Evolutionary conservation across 2,888 invertebrate genomes (phyloP).

Genomic region (Dasysyrphus tricinctus): DNA sequence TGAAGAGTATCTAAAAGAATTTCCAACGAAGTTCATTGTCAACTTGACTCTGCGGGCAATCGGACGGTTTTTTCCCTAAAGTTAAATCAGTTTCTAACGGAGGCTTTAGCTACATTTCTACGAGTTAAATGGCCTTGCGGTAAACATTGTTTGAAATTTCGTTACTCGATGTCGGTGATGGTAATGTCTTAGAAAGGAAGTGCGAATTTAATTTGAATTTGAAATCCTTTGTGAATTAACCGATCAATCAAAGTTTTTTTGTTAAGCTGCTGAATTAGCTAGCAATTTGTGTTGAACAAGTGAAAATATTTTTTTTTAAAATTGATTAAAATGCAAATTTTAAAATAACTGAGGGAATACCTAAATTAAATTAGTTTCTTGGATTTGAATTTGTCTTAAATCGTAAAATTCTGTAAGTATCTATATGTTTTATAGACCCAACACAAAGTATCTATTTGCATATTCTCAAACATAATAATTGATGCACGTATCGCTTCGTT

Average conservation of each 20-base stretch:
- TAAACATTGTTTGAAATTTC: conserved; percentile 5
- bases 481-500: conserved; percentile 17
- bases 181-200: conserved; percentile 2
- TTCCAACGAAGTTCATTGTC: conserved; percentile 73
- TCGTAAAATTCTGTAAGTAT: conserved; percentile 5
- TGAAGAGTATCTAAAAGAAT: conserved; percentile 68
- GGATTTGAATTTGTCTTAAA: background rate
- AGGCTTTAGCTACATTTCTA: background rate
- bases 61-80: conserved; percentile 55
- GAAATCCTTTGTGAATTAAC: conserved; percentile 9
- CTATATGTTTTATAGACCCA: background rate
- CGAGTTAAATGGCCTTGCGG: conserved; percentile 11
- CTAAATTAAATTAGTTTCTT: background rate
- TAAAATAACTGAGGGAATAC: conserved; percentile 4
- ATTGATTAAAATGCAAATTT: conserved; percentile 14
- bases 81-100: background rate
- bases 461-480: conserved; percentile 23
- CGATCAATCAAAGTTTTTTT: conserved; percentile 1
- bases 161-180: conserved; percentile 9
- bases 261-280: background rate
- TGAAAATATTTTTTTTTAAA: background rate
- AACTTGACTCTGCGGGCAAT: conserved; percentile 69
- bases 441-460: background rate
- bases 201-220: conserved; percentile 35
- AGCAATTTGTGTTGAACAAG: background rate